Evolutionary conservation across 2,113 vertebrate genomes (phyloP).

Genomic region (Heloderma charlesbogerti): DNA sequence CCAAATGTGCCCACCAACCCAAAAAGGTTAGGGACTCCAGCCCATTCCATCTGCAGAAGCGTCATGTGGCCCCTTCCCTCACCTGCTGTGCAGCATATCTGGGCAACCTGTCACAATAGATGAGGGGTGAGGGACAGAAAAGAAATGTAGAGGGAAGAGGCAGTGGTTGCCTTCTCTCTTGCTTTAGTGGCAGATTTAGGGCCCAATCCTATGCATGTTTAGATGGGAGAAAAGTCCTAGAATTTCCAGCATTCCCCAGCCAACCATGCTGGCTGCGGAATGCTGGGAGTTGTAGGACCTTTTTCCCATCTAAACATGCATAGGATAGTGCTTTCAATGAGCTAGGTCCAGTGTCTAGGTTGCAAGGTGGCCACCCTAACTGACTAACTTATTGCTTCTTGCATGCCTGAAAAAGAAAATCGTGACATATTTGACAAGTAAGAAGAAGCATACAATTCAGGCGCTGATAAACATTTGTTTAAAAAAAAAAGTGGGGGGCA

Average conservation of each 20-base stretch:
- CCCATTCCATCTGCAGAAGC: not conserved
- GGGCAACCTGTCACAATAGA: not conserved
- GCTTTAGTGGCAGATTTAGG: not conserved
- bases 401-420: not conserved
- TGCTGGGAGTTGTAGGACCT: too few relatives aligned
- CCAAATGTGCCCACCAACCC: too few relatives aligned
- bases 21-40: too few relatives aligned
- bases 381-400: not conserved
- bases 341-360: not conserved
- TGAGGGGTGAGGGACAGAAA: not conserved
- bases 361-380: not conserved
- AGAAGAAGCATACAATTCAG: not conserved
- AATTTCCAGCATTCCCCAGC: too few relatives aligned
- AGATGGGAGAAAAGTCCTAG: too few relatives aligned
- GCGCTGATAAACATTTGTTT: not conserved
- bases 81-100: not conserved
- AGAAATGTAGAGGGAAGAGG: not conserved
- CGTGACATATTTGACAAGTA: not conserved
- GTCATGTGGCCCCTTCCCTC: not conserved
- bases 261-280: too few relatives aligned
- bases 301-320: too few relatives aligned
- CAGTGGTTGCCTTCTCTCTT: not conserved
- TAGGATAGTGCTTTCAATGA: too few relatives aligned
- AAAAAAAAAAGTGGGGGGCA: constrained; percentile 1
- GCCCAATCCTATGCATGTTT: too few relatives aligned